These are phyloP conservation scores for Ibycter americanus DNA, from an alignment of 2,797 vertebrate genomes.

Conservation along the genomic window DNA sequence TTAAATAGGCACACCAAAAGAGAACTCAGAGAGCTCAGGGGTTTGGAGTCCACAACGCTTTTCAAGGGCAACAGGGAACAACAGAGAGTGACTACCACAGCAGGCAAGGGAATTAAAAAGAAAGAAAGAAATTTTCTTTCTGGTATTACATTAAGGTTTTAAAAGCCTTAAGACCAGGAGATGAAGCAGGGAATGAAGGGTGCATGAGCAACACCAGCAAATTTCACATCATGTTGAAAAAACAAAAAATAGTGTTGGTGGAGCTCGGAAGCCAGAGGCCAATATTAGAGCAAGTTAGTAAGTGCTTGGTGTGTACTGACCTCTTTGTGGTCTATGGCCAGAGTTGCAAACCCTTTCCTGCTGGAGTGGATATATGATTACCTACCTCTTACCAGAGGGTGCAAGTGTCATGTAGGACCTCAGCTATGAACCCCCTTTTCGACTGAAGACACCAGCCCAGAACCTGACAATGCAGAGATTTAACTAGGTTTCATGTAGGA, in stretches of 20 bases:
- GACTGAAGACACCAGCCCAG: background rate
- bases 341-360: background rate
- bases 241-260: background rate
- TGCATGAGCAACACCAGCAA: background rate
- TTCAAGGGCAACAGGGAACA: constrained; percentile 9
- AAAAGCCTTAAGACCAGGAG: background rate
- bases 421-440: background rate
- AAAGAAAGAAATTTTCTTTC: constrained; percentile 19
- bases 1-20: constrained; percentile 21
- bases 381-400: background rate
- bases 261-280: background rate
- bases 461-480: background rate
- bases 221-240: background rate
- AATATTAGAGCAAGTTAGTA: background rate
- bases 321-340: background rate
- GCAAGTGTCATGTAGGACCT: fast-evolving
- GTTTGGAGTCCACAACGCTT: background rate
- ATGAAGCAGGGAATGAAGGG: background rate
- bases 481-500: background rate
- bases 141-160: constrained; percentile 20
- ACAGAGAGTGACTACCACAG: background rate
- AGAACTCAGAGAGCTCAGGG: background rate
- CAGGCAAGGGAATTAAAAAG: background rate
- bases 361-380: background rate
- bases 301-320: background rate